phyloP scores from a whole-genome alignment of 2,113 vertebrate species.

The Monarcha castaneiventris region DNA sequence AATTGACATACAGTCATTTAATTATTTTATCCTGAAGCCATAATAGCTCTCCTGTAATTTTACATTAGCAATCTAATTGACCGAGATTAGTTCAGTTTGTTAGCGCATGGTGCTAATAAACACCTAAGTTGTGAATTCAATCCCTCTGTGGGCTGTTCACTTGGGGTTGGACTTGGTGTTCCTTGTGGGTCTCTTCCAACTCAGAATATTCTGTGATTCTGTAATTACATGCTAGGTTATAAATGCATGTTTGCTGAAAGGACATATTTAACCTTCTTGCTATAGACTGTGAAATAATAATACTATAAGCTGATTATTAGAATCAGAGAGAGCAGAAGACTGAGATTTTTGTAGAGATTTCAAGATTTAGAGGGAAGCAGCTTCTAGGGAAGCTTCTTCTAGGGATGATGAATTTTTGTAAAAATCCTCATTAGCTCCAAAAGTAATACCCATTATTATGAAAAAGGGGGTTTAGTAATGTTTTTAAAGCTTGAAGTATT shows the following conservation, averaged over 20 bases:
- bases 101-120: background rate
- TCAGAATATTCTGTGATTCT: background rate
- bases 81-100: background rate
- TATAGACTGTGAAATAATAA: slow-evolving; percentile 8
- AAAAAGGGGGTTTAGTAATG: slow-evolving; percentile 9
- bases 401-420: slow-evolving; percentile 15
- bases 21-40: slow-evolving; percentile 42
- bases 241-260: slow-evolving; percentile 38
- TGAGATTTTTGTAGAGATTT: slow-evolving; percentile 35
- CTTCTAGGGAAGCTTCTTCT: background rate
- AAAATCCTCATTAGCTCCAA: slow-evolving; percentile 48
- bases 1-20: slow-evolving; percentile 26
- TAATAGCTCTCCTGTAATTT: slow-evolving; percentile 21
- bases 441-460: slow-evolving; percentile 18
- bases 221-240: background rate
- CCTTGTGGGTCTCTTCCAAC: background rate
- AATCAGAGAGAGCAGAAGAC: background rate
- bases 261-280: slow-evolving; percentile 29
- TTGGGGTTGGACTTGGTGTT: background rate
- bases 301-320: slow-evolving; percentile 41
- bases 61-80: slow-evolving; percentile 7
- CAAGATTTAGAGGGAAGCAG: background rate
- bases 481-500: slow-evolving; percentile 56
- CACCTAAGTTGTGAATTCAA: background rate
- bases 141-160: background rate